A percentile compares a stretch with the other conserved stretches of the same genome.
Conservation (phyloP, 2,888 invertebrate genomes). For the Oscheius sp. region DNA sequence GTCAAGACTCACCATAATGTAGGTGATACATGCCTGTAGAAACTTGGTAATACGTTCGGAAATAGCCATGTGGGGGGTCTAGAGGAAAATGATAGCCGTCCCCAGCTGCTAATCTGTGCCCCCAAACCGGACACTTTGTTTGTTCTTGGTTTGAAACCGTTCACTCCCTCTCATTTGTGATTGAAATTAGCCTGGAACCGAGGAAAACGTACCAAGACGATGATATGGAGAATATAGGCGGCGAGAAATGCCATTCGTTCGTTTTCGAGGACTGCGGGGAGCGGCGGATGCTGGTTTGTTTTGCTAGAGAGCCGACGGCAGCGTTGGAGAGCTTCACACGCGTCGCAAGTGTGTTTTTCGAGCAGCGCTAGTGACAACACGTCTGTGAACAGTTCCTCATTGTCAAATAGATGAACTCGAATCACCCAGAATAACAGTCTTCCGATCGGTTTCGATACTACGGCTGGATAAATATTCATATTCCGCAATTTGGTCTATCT, state of each 20-base stretch:
- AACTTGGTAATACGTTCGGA: not conserved
- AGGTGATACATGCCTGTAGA: slow-evolving; percentile 3
- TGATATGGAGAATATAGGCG: slow-evolving; percentile 21
- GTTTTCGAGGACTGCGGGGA: not conserved
- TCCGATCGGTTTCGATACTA: no score
- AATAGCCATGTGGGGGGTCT: not conserved
- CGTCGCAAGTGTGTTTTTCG: not conserved
- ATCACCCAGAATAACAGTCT: no score
- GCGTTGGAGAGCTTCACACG: slow-evolving; percentile 29
- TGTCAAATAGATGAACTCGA: not conserved
- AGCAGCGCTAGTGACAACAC: not conserved
- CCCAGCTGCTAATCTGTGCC: slow-evolving; percentile 20
- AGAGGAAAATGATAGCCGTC: slow-evolving; percentile 15
- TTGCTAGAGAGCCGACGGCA: not conserved
- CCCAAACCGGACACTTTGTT: slow-evolving; percentile 22
- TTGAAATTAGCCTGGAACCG: not conserved
- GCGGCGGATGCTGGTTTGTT: slow-evolving; percentile 9
- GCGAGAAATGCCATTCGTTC: slow-evolving; percentile 21
- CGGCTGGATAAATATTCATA: no score
- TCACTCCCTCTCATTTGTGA: slow-evolving; percentile 5
- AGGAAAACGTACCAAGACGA: slow-evolving; percentile 21
- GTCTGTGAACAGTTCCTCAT: not conserved
- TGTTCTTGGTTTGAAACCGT: slow-evolving; percentile 27
- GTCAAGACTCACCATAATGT: slow-evolving; percentile 10
- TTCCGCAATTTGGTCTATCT: no score